phyloP scores from a whole-genome alignment of 2,888 invertebrate genomes.

The Melanophora roralis region DNA sequence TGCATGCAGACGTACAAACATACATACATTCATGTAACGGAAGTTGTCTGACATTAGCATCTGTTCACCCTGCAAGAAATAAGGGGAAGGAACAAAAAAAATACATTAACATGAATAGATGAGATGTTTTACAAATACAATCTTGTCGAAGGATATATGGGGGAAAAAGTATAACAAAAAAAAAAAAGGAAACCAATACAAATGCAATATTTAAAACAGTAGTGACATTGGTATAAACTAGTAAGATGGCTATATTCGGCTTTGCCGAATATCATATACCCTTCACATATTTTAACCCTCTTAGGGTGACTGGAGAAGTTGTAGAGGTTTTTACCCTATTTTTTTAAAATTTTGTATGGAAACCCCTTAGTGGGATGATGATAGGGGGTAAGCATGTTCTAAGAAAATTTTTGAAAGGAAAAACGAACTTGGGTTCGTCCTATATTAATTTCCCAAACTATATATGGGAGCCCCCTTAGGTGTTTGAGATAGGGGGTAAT shows the following conservation, averaged over 20 bases:
- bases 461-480: too few species aligned
- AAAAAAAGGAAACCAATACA: neutral
- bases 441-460: too few species aligned
- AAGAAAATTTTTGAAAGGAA: too few species aligned
- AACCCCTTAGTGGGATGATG: too few species aligned
- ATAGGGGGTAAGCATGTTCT: too few species aligned
- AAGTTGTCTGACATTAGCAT: slow-evolving; percentile 56
- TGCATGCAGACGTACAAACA: neutral
- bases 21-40: slow-evolving; percentile 8
- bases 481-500: too few species aligned
- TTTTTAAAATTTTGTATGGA: too few species aligned
- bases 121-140: slow-evolving; percentile 24
- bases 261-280: neutral
- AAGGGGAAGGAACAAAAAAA: neutral
- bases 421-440: too few species aligned
- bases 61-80: slow-evolving; percentile 33
- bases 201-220: slow-evolving; percentile 17
- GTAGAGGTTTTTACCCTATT: too few species aligned
- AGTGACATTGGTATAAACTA: slow-evolving; percentile 3
- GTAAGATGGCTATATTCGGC: neutral
- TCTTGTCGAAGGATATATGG: slow-evolving; percentile 1
- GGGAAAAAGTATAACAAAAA: neutral
- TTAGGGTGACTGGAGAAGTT: too few species aligned
- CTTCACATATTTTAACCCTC: too few species aligned
- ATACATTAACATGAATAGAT: slow-evolving; percentile 11